Conservation (phyloP, 2,888 invertebrate genomes). For the Rhagonycha fulva region DNA sequence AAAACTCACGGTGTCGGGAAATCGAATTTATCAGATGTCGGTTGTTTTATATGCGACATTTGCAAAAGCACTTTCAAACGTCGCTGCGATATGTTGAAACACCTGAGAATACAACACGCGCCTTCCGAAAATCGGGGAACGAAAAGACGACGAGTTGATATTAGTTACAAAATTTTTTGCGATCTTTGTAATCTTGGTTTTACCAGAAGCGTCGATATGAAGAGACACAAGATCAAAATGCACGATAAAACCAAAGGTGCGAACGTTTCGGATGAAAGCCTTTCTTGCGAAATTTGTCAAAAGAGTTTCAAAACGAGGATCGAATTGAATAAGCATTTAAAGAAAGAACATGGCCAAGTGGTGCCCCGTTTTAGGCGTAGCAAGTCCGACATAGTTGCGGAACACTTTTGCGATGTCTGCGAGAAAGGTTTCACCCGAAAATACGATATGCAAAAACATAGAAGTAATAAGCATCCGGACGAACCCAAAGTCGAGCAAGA, state of each 20-base stretch:
- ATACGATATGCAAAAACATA: constrained; percentile 50
- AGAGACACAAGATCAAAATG: not conserved
- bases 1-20: constrained; percentile 1
- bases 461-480: constrained; percentile 40
- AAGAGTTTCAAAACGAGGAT: constrained; percentile 34
- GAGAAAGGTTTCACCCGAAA: constrained; percentile 49
- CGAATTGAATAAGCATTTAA: constrained; percentile 38
- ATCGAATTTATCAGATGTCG: not conserved
- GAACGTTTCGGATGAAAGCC: not conserved
- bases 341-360: constrained; percentile 29
- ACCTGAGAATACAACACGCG: constrained; percentile 18
- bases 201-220: constrained; percentile 28
- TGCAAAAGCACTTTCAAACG: constrained; percentile 15
- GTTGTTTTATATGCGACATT: constrained; percentile 9
- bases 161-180: constrained; percentile 30
- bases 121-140: constrained; percentile 10
- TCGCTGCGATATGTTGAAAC: constrained; percentile 7
- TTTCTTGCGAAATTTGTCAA: constrained; percentile 36
- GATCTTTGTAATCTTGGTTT: constrained; percentile 33
- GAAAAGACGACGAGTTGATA: constrained; percentile 27
- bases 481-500: constrained; percentile 11
- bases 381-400: constrained; percentile 42
- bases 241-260: not conserved
- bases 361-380: constrained; percentile 37
- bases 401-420: constrained; percentile 47